Evolutionary conservation across 53 echinoderm and acorn worm genomes (phyloP), one percentile per base, ranked within the genome.

Genomic region (Hippasteria phrygiana): DNA sequence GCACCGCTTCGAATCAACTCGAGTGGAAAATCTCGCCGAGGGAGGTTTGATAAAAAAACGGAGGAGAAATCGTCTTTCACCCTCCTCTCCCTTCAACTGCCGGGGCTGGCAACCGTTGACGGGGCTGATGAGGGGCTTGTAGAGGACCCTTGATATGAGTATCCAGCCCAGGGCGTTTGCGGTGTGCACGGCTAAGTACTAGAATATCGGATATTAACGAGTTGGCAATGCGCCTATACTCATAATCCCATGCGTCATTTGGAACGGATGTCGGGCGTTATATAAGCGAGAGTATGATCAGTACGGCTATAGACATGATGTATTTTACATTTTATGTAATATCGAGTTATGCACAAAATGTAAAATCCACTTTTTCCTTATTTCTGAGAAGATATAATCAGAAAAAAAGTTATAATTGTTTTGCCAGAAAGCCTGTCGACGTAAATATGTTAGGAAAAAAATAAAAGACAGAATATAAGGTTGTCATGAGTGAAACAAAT

Each of bases 1-100:
- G 85, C 85, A 85, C 85, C 38, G 71, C 51, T 51, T 71, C 48
- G 48, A 37, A 85, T 16, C 71, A 85, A 85, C 85, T 85, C 85
- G 8, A 85, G 85, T 85, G 85, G 85, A 85, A 85, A 85, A 85
- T 85, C 71, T 85, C 48, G 85, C 85, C 85, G 42, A 51, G 31
- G 85, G 85, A 85, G 71, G 85, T 66, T 9, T 18, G 16, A 34
- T 16, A 42, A 12, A 79, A 79, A 37, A 56, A 55, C n/a, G 26
- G n/a, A 37, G 55, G 39, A 55, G 37, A 63, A 63, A 26, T 79
- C 26, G 3, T 82, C 20, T 16, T 36, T 42, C 65, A 14, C 28
- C 18, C 16, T 45, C 17, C 36, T n/a, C 26, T 2, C 82, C 29
- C 11, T 5, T 5, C 27, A 55, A 59, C 32, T 17, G 17, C n/a